Base-by-base conservation (phyloP, 2,797 vertebrate species). In the Psittacula derbiana region DNA sequence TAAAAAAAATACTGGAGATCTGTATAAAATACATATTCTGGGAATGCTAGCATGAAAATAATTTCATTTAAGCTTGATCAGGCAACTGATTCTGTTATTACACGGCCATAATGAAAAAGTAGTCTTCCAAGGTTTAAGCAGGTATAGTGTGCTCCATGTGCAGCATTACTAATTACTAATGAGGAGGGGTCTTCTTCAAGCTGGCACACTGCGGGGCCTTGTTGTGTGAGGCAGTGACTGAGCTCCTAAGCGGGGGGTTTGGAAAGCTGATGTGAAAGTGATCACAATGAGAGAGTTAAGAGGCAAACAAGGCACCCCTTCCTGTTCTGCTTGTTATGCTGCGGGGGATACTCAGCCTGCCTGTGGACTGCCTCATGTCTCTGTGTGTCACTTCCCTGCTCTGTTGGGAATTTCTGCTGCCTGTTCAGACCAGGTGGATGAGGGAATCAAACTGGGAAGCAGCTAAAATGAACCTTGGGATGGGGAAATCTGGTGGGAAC, bases 1-100 rank as follows among this genome's bases (percentile, higher is more conserved):
- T 64, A 50, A 89, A 84, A 85, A 82, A 82, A 83, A 25, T 30
- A 20, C 52, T 24, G 12, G 24, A 53, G 80, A 40, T 38, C 31
- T 49, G 52, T 36, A 47, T 41, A 25, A 64, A 62, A 95, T 96
- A 92, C 97, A 96, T 93, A 94, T 83, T 94, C 87, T 86, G 85
- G 38, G 53, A 74, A 78, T 44, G 80, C 84, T 94, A 73, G 86
- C 82, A 80, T 94, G 91, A 93, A 96, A 96, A 97, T 96, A 83
- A 84, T 96, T 96, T 97, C 73, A 92, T 96, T 97, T 96, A 80
- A 90, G 95, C 91, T 93, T 91, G 92, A 95, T 81, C 76, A 90
- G 74, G 84, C 43, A 79, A 62, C 53, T 66, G 71, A 83, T 93
- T 94, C 66, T 72, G 40, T 67, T 79, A 74, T 78, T 91, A 80